phyloP scores from a whole-genome alignment of 2,797 vertebrate species.

The Urosaurus nigricauda region DNA sequence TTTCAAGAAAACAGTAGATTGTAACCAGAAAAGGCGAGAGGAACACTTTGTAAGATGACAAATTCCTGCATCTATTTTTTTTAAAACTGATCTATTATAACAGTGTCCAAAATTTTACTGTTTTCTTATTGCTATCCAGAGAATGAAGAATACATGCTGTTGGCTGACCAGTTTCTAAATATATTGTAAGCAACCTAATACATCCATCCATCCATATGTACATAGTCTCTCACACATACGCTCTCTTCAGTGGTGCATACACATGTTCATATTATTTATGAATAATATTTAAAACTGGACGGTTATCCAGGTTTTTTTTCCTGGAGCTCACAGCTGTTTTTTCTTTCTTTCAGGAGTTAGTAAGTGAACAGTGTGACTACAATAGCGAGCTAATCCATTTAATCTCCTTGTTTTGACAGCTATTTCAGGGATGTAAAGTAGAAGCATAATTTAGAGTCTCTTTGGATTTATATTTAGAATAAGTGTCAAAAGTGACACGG shows the following conservation, averaged over 20 bases:
- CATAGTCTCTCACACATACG: too few species aligned
- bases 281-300: neutral
- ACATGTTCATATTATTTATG: too few species aligned
- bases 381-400: constrained; percentile 38
- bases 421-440: constrained; percentile 31
- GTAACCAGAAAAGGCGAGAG: neutral
- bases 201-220: neutral
- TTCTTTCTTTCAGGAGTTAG: neutral
- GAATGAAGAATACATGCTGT: neutral
- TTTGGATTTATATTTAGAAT: constrained; percentile 33
- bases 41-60: neutral
- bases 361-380: constrained; percentile 7
- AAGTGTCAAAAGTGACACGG: neutral
- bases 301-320: neutral
- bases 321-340: constrained; percentile 8
- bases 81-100: constrained; percentile 15
- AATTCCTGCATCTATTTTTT: neutral
- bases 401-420: constrained; percentile 37
- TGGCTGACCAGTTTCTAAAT: constrained; percentile 45
- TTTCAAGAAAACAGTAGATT: neutral
- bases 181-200: neutral
- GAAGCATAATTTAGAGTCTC: constrained; percentile 23
- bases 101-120: constrained; percentile 4
- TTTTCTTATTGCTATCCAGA: neutral
- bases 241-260: too few species aligned